Conservation (phyloP, 2,888 invertebrate genomes). For the Volucella bombylans region DNA sequence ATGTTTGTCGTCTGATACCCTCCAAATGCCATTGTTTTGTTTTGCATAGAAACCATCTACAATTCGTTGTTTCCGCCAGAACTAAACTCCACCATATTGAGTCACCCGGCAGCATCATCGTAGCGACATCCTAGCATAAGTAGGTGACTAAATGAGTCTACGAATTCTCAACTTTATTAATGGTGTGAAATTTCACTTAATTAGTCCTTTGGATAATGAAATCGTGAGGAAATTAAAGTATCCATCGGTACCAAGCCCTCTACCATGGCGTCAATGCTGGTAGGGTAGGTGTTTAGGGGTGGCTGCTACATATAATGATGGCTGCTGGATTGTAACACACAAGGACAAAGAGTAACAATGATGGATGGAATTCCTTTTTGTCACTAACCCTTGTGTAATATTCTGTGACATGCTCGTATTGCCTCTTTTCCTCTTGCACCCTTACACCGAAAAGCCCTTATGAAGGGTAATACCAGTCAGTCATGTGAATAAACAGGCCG, state of each 20-base stretch:
- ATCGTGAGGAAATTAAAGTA: slow-evolving; percentile 24
- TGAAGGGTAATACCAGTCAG: slow-evolving; percentile 16
- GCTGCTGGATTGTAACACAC: background rate
- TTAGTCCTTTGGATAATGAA: slow-evolving; percentile 63
- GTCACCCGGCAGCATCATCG: background rate
- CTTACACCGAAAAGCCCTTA: background rate
- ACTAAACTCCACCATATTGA: slow-evolving; percentile 7
- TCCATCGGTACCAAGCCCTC: background rate
- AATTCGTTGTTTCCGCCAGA: slow-evolving; percentile 11
- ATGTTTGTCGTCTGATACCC: slow-evolving; percentile 24
- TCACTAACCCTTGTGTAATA: slow-evolving; percentile 16
- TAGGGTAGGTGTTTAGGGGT: background rate
- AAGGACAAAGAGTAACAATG: slow-evolving; percentile 34
- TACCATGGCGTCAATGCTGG: background rate
- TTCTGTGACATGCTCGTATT: slow-evolving; percentile 16
- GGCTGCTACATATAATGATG: background rate
- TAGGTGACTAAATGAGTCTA: slow-evolving; percentile 52
- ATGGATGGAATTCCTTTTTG: slow-evolving; percentile 54
- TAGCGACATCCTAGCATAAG: slow-evolving; percentile 8
- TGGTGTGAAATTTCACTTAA: slow-evolving; percentile 69
- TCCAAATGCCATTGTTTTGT: slow-evolving; percentile 29
- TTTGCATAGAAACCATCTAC: slow-evolving; percentile 10
- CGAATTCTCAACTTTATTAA: slow-evolving; percentile 60
- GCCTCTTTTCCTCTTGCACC: background rate
- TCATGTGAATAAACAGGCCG: slow-evolving; percentile 5